Base-by-base conservation (phyloP, 2,888 invertebrate genomes). In the Drosophila cyrtoloma region DNA sequence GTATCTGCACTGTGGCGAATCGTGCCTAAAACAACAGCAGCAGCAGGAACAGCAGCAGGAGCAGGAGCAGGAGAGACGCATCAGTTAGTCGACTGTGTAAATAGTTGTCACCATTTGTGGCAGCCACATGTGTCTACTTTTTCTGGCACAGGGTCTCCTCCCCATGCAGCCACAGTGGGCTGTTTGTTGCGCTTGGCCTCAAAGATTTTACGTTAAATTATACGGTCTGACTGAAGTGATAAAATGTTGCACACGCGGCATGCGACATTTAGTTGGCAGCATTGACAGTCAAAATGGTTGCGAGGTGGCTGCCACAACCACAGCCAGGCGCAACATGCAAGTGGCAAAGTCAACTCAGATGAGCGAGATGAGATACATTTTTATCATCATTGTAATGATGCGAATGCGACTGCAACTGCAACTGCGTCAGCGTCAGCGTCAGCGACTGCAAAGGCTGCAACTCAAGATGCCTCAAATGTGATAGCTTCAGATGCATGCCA, bases 141-240 rank as follows among this genome's bases (percentile, higher is more conserved):
- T 56, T 61, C 52, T 57, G 39, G 26, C 56, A 51, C 22, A 51
- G 57, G 26, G 19, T 14, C 35, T 5, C 58, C 51, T 35, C 53
- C 14, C 10, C 35, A 16, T 16, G 19, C 19, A 28, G 51, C 42
- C 72, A 68, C 50, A 30, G n/a, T 42, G 14, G 30, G 30, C 56
- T 26, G 47, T 62, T 61, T 72, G 81, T 60, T 72, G 53, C 81
- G 84, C 84, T 77, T 77, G 81, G 80, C 66, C 79, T 78, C 74
- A 37, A 28, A 69, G 84, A 93, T 92, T 92, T 91, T 81, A 91
- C 93, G 92, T 92, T 89, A 92, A 93, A 92, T 92, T 92, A 93
- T 89, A 92, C 92, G 93, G 92, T 93, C 92, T 92, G 92, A 89
- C 81, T 90, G 86, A 90, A 90, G 91, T 92, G 92, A 92, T 91